Percentiles rank a stretch among this genome's conserved stretches.
Evolutionary conservation across 2,888 invertebrate species (phyloP).

Genomic region (Brachyptera putata): DNA sequence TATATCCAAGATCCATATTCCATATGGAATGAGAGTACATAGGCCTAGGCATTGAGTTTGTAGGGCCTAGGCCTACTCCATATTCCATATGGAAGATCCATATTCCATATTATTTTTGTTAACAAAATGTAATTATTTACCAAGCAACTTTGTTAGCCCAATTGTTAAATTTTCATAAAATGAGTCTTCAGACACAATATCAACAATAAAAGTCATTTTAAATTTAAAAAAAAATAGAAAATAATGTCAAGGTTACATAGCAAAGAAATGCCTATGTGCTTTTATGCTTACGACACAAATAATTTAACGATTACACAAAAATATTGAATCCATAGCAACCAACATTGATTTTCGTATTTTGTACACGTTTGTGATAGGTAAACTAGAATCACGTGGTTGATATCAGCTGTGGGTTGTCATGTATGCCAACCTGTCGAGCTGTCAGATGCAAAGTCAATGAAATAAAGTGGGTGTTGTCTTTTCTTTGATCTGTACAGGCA

Average conservation of each 20-base stretch:
- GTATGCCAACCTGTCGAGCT: not conserved
- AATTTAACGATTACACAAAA: not conserved
- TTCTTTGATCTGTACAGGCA: not conserved
- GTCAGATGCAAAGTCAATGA: not conserved
- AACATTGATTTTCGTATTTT: not conserved
- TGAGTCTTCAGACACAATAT: constrained; percentile 66
- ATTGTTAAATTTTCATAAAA: constrained; percentile 70
- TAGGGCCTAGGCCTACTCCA: too few species aligned
- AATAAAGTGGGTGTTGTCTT: constrained; percentile 17
- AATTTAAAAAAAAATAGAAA: not conserved
- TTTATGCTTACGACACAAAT: not conserved
- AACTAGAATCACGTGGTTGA: too few species aligned
- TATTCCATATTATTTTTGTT: not conserved
- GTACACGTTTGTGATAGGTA: not conserved
- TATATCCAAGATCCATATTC: too few species aligned
- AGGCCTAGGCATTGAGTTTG: too few species aligned
- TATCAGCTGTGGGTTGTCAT: too few species aligned
- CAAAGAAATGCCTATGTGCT: not conserved
- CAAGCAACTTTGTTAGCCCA: constrained; percentile 60
- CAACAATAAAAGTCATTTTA: constrained; percentile 63
- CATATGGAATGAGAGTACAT: too few species aligned
- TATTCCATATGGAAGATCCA: too few species aligned
- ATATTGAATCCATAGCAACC: not conserved
- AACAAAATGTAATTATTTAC: constrained; percentile 41
- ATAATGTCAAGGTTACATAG: not conserved